Evolutionary conservation across 2,888 invertebrate genomes (phyloP).

Genomic region (Synergus itoensis): DNA sequence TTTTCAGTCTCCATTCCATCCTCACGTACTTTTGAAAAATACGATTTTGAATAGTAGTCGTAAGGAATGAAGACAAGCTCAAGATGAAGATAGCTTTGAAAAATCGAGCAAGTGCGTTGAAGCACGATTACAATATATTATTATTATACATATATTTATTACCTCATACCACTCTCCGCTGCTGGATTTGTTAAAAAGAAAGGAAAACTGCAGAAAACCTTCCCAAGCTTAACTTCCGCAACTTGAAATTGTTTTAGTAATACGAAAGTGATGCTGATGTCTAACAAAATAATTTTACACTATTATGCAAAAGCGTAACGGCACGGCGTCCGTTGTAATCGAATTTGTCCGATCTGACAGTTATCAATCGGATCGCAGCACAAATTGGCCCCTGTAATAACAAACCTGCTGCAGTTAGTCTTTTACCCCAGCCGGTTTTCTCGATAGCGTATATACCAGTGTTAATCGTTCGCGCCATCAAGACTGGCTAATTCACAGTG

Average conservation of each 20-base stretch:
- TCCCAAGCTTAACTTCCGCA: too few relatives aligned
- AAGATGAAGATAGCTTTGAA: neutral
- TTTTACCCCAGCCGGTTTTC: conserved; percentile 37
- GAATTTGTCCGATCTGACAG: conserved; percentile 34
- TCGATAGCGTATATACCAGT: conserved; percentile 42
- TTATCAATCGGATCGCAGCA: conserved; percentile 54
- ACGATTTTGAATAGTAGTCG: neutral
- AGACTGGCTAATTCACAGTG: conserved; percentile 57
- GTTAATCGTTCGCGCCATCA: conserved; percentile 56
- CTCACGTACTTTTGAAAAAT: neutral
- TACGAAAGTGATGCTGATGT: neutral
- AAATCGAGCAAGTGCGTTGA: too few relatives aligned
- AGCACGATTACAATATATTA: too few relatives aligned
- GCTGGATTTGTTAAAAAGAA: too few relatives aligned
- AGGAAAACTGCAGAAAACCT: too few relatives aligned
- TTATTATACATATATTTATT: too few relatives aligned
- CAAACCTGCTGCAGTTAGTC: conserved; percentile 48
- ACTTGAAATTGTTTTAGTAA: neutral
- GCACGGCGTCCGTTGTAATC: conserved; percentile 29
- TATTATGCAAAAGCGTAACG: conserved; percentile 6
- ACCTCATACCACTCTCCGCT: too few relatives aligned
- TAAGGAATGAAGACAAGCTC: neutral
- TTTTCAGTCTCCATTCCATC: neutral
- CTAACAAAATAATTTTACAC: conserved; percentile 20
- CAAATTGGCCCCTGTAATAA: conserved; percentile 61